Evolutionary conservation across 2,888 invertebrate genomes (phyloP), one percentile per base, ranked within the genome.

Genomic region (Ennomos quercinarius): DNA sequence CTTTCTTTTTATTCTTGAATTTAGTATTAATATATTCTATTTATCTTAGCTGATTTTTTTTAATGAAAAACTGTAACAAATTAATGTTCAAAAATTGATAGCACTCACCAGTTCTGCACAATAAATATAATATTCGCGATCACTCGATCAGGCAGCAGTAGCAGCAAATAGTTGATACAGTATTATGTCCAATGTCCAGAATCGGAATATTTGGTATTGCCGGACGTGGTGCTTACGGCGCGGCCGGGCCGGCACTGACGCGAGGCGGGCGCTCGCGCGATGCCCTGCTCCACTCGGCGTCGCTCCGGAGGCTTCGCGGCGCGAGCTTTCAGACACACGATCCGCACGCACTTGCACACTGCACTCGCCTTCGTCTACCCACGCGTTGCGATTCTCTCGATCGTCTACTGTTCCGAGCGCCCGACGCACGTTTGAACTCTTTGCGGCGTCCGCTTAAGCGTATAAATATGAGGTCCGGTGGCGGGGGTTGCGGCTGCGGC

Each of bases 231-330:
- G 80, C 84, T 86, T 79, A 80, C 83, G 91, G 91, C 92, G 88
- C 92, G 92, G 91, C 91, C 90, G 89, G 90, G 90, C 91, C 92
- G 92, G 92, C 92, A 92, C 92, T 92, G 91, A 89, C 87, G 89
- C 88, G 86, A 77, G 78, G 78, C 79, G 79, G 76, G 74, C 71
- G 80, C 76, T 79, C 67, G 67, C 65, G 67, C 67, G 65, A 59
- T 65, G 64, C 64, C 64, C 62, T 58, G 68, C 65, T 69, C 61
- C 60, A 61, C 27, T 27, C 64, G 67, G 44, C 76, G 76, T 74
- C 72, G 79, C 77, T 81, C 81, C 53, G 89, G 85, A 91, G 91
- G 90, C 91, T 91, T 87, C 87, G 85, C 87, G 77, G 88, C 89
- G 83, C 87, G 86, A 91, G 91, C 91, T 91, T 91, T 91, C 91